A percentile compares a stretch with the other conserved stretches of the same genome.
phyloP scores from a whole-genome alignment of 2,888 invertebrate genomes.

The Parnassius apollo region DNA sequence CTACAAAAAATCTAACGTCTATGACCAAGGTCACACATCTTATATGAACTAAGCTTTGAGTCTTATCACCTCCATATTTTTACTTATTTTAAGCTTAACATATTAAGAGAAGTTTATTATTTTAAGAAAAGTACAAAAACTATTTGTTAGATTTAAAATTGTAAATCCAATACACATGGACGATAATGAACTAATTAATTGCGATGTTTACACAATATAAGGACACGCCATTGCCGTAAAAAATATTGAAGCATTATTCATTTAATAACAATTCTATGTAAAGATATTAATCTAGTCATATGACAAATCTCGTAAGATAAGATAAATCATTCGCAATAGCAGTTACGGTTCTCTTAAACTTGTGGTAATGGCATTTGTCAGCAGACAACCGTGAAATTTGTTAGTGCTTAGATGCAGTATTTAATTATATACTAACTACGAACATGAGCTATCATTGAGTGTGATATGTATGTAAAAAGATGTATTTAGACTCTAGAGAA shows the following conservation, averaged over 20 bases:
- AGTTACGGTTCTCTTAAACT: constrained; percentile 31
- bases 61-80: no score
- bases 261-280: neutral
- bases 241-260: neutral
- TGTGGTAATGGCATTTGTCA: constrained; percentile 55
- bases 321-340: constrained; percentile 31
- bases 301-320: constrained; percentile 30
- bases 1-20: no score
- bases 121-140: no score
- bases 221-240: no score
- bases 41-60: no score
- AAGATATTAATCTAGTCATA: neutral
- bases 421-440: constrained; percentile 15
- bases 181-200: neutral
- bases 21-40: no score
- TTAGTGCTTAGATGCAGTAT: constrained; percentile 11
- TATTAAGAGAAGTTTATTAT: no score
- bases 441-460: neutral
- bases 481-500: neutral
- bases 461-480: neutral
- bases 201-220: neutral
- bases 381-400: constrained; percentile 48
- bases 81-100: no score
- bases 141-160: neutral
- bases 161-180: neutral